These are phyloP conservation scores for Shinisaurus crocodilurus DNA, from an alignment of 2,113 vertebrate species.

Conservation along the genomic window DNA sequence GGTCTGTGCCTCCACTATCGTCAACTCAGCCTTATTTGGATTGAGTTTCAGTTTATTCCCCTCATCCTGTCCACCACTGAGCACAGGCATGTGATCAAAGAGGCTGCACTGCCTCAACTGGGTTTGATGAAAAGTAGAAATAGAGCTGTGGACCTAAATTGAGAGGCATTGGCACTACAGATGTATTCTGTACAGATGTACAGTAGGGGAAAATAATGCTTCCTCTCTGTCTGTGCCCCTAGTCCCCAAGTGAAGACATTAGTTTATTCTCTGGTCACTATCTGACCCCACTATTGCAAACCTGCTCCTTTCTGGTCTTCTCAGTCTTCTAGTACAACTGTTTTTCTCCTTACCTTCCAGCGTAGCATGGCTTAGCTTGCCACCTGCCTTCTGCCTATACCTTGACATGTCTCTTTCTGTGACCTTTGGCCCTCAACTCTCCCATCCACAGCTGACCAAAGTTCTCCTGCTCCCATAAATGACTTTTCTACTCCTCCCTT, in stretches of 20 bases:
- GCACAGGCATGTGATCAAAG: not conserved
- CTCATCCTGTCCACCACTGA: not conserved
- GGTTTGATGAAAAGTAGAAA: not conserved
- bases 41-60: not conserved
- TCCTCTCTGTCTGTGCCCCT: too few species aligned
- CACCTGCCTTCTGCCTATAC: not conserved
- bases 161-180: too few species aligned
- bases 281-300: not conserved
- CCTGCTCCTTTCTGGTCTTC: not conserved
- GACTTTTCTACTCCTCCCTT: not conserved
- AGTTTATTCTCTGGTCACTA: not conserved
- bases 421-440: not conserved
- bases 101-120: not conserved
- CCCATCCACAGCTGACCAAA: not conserved
- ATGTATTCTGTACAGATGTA: too few species aligned
- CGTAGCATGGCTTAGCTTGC: not conserved
- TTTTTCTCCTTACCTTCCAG: not conserved
- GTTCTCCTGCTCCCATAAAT: not conserved
- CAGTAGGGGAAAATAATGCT: too few species aligned
- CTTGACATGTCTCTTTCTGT: not conserved
- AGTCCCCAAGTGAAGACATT: too few species aligned
- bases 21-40: not conserved
- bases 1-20: not conserved
- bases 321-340: not conserved
- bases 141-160: not conserved